Evolutionary conservation across 2,888 invertebrate genomes (phyloP).

Genomic region (Pheosia gnoma): DNA sequence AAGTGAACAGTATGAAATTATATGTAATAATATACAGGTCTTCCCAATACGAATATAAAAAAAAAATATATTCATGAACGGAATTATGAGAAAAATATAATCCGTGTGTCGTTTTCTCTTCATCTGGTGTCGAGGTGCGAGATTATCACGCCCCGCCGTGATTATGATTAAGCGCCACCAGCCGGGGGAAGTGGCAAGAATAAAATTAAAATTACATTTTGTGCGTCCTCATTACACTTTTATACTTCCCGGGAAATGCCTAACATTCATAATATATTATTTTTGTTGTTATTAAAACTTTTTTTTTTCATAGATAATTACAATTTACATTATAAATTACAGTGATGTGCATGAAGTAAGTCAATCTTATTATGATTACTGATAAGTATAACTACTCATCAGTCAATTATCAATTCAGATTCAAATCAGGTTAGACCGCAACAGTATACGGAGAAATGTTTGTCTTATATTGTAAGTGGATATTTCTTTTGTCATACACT

Average conservation of each 20-base stretch:
- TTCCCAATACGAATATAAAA: constrained; percentile 43
- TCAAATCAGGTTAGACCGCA: too few relatives aligned
- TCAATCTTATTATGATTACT: too few relatives aligned
- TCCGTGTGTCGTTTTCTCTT: constrained; percentile 66
- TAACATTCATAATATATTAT: constrained; percentile 23
- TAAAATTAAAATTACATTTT: constrained; percentile 71
- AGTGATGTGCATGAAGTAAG: background rate
- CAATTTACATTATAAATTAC: background rate
- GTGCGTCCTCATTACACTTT: constrained; percentile 55
- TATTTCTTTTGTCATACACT: too few relatives aligned
- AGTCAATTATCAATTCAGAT: too few relatives aligned
- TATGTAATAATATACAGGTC: constrained; percentile 3
- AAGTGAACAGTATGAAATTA: too few relatives aligned
- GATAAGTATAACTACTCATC: too few relatives aligned
- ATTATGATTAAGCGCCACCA: constrained; percentile 71
- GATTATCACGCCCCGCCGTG: constrained; percentile 69
- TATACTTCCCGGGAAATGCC: constrained; percentile 41
- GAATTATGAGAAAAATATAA: constrained; percentile 57
- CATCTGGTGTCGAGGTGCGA: constrained; percentile 53
- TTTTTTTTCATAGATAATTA: too few relatives aligned
- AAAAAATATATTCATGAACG: constrained; percentile 47
- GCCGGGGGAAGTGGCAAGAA: constrained; percentile 57
- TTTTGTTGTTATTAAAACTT: constrained; percentile 10
- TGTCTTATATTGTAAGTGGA: too few relatives aligned
- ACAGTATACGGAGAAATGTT: too few relatives aligned